Conservation (phyloP, 2,797 vertebrate genomes). For the Acridotheres tristis region DNA sequence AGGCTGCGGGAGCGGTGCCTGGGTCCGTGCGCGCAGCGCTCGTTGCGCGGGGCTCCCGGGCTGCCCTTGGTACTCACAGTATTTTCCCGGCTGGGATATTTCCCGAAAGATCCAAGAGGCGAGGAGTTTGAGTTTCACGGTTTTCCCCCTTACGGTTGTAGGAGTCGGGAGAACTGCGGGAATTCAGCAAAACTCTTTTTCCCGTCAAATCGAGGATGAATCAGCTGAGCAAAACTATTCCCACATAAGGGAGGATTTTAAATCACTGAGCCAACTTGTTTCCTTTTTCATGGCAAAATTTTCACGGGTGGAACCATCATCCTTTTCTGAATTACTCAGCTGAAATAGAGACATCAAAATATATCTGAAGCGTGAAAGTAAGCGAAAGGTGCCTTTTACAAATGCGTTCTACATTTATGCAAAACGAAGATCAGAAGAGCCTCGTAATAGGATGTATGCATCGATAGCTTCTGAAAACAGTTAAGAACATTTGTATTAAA, state of each 20-base stretch:
- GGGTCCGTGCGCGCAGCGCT: not conserved
- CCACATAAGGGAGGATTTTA: not conserved
- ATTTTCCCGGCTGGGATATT: accelerated
- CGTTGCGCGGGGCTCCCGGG: not conserved
- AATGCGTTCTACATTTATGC: not conserved
- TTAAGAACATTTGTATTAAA: not conserved
- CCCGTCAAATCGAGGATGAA: not conserved
- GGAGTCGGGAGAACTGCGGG: not conserved
- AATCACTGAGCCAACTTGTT: not conserved
- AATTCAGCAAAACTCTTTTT: not conserved
- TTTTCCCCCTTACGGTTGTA: no score
- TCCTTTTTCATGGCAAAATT: not conserved
- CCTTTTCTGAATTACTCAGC: not conserved
- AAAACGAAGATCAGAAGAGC: not conserved
- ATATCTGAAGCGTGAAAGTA: not conserved
- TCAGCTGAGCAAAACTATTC: not conserved
- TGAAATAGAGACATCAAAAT: not conserved
- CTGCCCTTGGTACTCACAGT: accelerated
- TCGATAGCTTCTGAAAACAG: not conserved
- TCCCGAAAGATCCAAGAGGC: not conserved
- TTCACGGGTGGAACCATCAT: not conserved
- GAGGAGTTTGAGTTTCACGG: not conserved
- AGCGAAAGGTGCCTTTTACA: not conserved
- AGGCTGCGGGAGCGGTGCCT: not conserved
- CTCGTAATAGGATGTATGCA: not conserved